Evolutionary conservation across 2,888 invertebrate species (phyloP), one percentile per base, ranked within the genome.

Genomic region (Tinea pellionella): DNA sequence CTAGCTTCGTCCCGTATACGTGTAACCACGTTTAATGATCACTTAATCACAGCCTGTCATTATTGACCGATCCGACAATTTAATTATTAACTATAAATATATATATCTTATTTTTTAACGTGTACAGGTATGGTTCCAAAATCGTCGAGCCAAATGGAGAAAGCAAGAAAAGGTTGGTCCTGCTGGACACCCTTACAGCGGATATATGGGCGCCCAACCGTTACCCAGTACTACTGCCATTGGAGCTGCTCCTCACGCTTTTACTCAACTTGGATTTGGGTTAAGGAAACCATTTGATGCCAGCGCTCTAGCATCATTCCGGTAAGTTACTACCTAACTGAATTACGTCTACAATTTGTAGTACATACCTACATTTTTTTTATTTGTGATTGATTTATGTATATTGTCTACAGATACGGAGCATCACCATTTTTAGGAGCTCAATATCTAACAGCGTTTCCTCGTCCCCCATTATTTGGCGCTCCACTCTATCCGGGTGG

Each of bases 91-190:
- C 13, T 29, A 29, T 37, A 37, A 12, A 37, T 1, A 37, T 2
- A 37, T 37, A 37, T 37, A 2, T 37, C 9, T 37, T n/a, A 9
- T 37, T 37, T 9, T 37, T 37, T 37, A 6, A 37, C 37, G 62
- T 59, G 47, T 47, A 59, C 89, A 96, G 96, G 96, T 96, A 15
- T 96, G 96, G 96, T 96, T 96, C 81, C 96, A 96, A 90, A 96
- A 96, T 78, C 90, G 96, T 29, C 90, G 96, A 13, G 96, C 96
- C 60, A 96, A 96, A 80, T 96, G 96, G 96, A 90, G 96, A 32
- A 96, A 96, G 73, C 96, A 96, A 72, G 96, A 96, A 79, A 96
- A 96, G 88, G 96, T 96, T 63, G 96, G 96, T 16, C 96, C 96
- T 0, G 94, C 95, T 77, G 95, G 92, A 4, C 96, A 96, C 75